phyloP scores from a whole-genome alignment of 2,797 vertebrate species.

The Otolemur crassicaudatus region DNA sequence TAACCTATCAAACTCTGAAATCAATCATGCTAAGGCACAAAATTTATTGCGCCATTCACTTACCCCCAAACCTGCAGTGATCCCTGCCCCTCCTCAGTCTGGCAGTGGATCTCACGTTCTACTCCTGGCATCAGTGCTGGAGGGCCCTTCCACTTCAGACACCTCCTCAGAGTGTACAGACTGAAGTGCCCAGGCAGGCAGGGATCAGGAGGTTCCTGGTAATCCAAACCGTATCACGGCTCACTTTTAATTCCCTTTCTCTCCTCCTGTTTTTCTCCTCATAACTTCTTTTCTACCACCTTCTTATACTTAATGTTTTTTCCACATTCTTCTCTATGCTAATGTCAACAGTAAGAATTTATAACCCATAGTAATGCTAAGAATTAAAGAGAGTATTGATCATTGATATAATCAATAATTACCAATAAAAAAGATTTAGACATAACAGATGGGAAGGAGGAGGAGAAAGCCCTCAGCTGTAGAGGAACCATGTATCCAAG shows the following conservation, averaged over 20 bases:
- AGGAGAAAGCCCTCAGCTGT: background rate
- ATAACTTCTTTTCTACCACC: background rate
- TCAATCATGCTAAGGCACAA: background rate
- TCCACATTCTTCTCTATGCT: conserved; percentile 26
- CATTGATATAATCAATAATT: background rate
- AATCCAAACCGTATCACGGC: background rate
- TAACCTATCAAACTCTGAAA: background rate
- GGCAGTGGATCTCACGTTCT: background rate
- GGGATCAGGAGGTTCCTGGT: background rate
- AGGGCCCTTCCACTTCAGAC: background rate
- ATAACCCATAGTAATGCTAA: conserved; percentile 3
- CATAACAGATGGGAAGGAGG: background rate
- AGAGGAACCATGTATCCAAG: background rate
- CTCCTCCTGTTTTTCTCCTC: background rate
- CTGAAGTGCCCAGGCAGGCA: background rate
- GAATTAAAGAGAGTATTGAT: background rate
- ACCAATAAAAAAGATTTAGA: conserved; percentile 2
- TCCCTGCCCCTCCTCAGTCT: background rate
- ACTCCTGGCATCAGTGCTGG: background rate
- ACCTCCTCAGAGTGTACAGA: background rate
- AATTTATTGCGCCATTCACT: background rate
- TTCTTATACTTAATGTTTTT: background rate
- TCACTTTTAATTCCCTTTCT: conserved; percentile 36
- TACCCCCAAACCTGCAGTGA: background rate
- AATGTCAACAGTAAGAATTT: conserved; percentile 37